Conservation (phyloP, 2,113 vertebrate species). For the Arothron firmamentum region DNA sequence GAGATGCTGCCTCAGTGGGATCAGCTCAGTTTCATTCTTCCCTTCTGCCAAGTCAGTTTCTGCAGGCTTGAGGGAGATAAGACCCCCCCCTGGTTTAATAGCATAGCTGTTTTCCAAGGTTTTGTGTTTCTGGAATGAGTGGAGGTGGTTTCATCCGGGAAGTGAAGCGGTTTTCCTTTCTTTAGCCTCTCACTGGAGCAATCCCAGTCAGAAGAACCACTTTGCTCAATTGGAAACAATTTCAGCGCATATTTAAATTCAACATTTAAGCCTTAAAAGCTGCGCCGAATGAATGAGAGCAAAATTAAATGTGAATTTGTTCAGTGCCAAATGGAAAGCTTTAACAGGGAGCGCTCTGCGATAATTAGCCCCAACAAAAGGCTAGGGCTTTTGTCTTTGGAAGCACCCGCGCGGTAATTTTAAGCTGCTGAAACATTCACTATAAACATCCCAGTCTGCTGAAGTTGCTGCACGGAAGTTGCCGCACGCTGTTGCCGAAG, state of each 20-base stretch:
- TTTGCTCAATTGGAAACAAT: slow-evolving; percentile 27
- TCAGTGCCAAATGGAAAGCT: slow-evolving; percentile 58
- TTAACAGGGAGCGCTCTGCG: slow-evolving; percentile 37
- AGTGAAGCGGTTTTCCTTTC: slow-evolving; percentile 31
- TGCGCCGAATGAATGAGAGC: slow-evolving; percentile 50
- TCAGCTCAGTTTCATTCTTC: slow-evolving; percentile 32
- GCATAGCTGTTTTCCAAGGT: slow-evolving; percentile 64
- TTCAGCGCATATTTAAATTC: slow-evolving; percentile 53
- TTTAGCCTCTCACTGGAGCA: slow-evolving; percentile 34
- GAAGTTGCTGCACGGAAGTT: slow-evolving; percentile 43
- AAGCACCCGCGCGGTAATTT: slow-evolving; percentile 59
- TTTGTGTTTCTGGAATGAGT: slow-evolving; percentile 39
- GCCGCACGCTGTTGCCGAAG: slow-evolving; percentile 21
- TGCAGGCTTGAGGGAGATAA: slow-evolving; percentile 62
- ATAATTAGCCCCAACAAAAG: slow-evolving; percentile 70
- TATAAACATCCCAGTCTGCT: slow-evolving; percentile 20
- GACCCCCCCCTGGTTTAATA: slow-evolving; percentile 56
- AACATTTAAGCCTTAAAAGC: slow-evolving; percentile 38
- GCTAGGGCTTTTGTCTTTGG: slow-evolving; percentile 62
- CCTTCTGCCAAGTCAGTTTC: slow-evolving; percentile 68
- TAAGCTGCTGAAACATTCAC: slow-evolving; percentile 54
- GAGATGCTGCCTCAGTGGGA: slow-evolving; percentile 43
- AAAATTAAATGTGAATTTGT: slow-evolving; percentile 62
- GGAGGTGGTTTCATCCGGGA: slow-evolving; percentile 36
- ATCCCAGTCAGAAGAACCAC: slow-evolving; percentile 21